Percentiles rank a stretch among this genome's conserved stretches.
Conservation (phyloP, 1,140 invertebrate species). For the Cotesia vestalis region DNA sequence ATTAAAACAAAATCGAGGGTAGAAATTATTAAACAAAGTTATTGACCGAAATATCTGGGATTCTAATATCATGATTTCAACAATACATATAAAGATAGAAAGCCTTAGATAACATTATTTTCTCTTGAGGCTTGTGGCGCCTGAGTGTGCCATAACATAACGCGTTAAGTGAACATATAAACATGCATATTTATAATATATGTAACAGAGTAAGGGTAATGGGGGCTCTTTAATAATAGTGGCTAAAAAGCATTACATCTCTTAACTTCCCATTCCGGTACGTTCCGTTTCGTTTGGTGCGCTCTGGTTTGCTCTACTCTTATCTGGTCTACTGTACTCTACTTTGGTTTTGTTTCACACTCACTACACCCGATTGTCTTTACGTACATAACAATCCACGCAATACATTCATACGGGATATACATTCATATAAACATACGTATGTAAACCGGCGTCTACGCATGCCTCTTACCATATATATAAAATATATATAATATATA, state of each 20-base stretch:
- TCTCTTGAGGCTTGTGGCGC: too few relatives aligned
- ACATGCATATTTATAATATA: slow-evolving; percentile 30
- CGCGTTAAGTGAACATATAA: slow-evolving; percentile 12
- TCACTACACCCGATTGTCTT: slow-evolving; percentile 53
- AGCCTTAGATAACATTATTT: slow-evolving; percentile 33
- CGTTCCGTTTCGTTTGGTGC: slow-evolving; percentile 43
- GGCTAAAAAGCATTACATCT: background rate
- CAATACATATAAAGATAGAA: slow-evolving; percentile 29
- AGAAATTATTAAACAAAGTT: background rate
- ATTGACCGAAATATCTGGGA: background rate
- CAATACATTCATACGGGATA: slow-evolving; percentile 42
- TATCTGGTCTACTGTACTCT: slow-evolving; percentile 46
- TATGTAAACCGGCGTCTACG: slow-evolving; percentile 40
- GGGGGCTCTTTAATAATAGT: background rate
- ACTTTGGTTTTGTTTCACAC: slow-evolving; percentile 50
- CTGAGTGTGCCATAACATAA: slow-evolving; percentile 29
- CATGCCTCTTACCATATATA: slow-evolving; percentile 4
- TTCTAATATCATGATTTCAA: background rate
- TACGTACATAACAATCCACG: slow-evolving; percentile 46
- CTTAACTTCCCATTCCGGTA: slow-evolving; percentile 33
- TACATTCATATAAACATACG: background rate
- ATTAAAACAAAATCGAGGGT: background rate
- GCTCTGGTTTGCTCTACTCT: slow-evolving; percentile 38
- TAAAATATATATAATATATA: slow-evolving; percentile 8
- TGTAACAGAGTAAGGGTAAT: slow-evolving; percentile 15